Evolutionary conservation across 2,113 vertebrate species (phyloP), one percentile per base, ranked within the genome.

Genomic region (Pollachius pollachius): DNA sequence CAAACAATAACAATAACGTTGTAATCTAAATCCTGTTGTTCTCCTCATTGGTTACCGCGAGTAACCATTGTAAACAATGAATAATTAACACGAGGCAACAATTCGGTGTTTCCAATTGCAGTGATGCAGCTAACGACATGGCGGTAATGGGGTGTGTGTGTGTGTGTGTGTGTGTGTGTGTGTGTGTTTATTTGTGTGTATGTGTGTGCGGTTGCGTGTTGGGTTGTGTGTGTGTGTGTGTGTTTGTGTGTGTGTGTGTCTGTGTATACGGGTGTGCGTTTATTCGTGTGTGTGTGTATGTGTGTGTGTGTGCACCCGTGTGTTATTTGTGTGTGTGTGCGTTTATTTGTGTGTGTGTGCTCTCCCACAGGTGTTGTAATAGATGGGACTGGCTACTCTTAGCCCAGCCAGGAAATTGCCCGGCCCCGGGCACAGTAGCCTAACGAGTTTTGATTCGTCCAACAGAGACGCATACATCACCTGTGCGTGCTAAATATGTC

Each of bases 111-210:
- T 57, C 66, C 54, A 69, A 70, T 60, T 62, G 80, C 67, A 52
- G 56, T 19, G 68, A 64, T 69, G 78, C 30, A 58, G 63, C 73
- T 80, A 78, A 84, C 78, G 73, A 71, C 63, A 68, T 81, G 73
- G 72, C 75, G 69, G 76, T 63, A 70, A 72, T 62, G 64, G 64
- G 41, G 15, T 12, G 4, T 61, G 56, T 21, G 41, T 48, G 41
- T 48, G 41, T 48, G 41, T 48, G 41, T 48, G 5, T 48, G 41
- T 48, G 41, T 48, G 23, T 23, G 23, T 23, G 23, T 23, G 23
- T 23, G 23, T 23, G 23, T 23, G 23, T 23, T 1, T 23, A 2
- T 23, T 1, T 23, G 23, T 23, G 23, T 23, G 23, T 23, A 2
- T 23, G 23, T 23, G 23, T 23, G 23, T 23, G 23, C 1, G 23